Evolutionary conservation across 2,113 vertebrate genomes (phyloP).

Genomic region (Myrmecophaga tridactyla): DNA sequence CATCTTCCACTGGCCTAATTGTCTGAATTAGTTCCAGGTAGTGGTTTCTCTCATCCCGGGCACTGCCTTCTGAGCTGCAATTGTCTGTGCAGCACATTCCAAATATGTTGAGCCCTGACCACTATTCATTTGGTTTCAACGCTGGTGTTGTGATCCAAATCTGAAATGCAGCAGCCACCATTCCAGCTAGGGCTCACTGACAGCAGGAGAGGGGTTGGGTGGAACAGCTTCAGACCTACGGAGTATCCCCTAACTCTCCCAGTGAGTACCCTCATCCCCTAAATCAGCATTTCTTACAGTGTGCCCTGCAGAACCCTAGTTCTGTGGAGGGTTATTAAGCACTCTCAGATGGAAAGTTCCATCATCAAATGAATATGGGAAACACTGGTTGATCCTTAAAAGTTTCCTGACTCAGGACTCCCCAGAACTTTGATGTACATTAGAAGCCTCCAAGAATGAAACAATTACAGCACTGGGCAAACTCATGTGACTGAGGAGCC

Average conservation of each 20-base stretch:
- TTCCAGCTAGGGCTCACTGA: background rate
- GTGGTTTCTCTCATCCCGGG: background rate
- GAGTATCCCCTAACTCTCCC: background rate
- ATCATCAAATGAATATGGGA: background rate
- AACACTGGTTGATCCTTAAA: background rate
- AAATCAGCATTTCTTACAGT: background rate
- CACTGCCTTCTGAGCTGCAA: background rate
- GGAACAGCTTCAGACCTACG: background rate
- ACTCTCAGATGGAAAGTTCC: background rate
- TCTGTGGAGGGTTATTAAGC: background rate
- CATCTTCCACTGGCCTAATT: background rate
- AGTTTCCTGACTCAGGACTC: background rate
- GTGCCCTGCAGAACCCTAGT: background rate
- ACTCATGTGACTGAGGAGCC: background rate
- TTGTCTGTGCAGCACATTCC: background rate
- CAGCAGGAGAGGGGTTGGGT: background rate
- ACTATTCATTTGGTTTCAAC: too few species aligned
- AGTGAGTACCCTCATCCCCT: background rate
- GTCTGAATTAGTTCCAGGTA: background rate
- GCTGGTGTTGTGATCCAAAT: background rate
- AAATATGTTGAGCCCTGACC: background rate
- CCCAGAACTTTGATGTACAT: background rate
- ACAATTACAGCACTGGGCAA: background rate
- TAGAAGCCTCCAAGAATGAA: background rate
- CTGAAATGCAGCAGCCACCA: background rate